Evolutionary conservation across 2,888 invertebrate species (phyloP).

Genomic region (Pyralis farinalis): DNA sequence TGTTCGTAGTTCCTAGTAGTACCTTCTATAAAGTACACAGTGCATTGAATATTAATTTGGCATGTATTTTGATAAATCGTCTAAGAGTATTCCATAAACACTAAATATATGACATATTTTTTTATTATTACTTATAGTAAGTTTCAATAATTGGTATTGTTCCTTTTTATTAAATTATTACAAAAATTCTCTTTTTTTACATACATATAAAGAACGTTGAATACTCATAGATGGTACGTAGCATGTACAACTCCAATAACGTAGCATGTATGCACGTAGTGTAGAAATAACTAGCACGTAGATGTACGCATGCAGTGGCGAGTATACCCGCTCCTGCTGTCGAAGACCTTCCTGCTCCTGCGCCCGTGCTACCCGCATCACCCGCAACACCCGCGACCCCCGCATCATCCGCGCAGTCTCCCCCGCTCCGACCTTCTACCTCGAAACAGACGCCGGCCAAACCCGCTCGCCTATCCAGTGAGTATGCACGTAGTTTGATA

Average conservation of each 20-base stretch:
- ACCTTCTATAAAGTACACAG: not conserved
- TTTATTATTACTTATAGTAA: too few species aligned
- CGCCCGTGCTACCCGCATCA: constrained; percentile 24
- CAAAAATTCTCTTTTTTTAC: too few species aligned
- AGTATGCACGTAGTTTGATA: constrained; percentile 45
- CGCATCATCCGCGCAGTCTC: constrained; percentile 20
- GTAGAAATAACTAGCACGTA: constrained; percentile 73
- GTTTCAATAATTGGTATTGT: too few species aligned
- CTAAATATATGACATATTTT: not conserved
- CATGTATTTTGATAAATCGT: not conserved
- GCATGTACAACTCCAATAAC: constrained; percentile 30
- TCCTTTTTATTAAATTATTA: not conserved
- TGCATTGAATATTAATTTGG: too few species aligned
- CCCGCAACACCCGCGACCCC: constrained; percentile 25
- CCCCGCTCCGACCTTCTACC: constrained; percentile 43
- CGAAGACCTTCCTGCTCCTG: constrained; percentile 19
- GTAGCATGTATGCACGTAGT: constrained; percentile 53
- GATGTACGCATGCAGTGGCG: constrained; percentile 71
- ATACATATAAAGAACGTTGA: not conserved
- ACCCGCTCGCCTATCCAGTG: constrained; percentile 73
- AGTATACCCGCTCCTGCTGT: constrained; percentile 35
- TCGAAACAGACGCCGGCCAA: constrained; percentile 67
- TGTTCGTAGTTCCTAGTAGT: not conserved
- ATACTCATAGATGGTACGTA: constrained; percentile 11
- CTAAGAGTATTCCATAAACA: not conserved